A percentile compares a stretch with the other conserved stretches of the same genome.
Evolutionary conservation across 1,140 invertebrate species (phyloP).

Genomic region (Drosophila ironensis): DNA sequence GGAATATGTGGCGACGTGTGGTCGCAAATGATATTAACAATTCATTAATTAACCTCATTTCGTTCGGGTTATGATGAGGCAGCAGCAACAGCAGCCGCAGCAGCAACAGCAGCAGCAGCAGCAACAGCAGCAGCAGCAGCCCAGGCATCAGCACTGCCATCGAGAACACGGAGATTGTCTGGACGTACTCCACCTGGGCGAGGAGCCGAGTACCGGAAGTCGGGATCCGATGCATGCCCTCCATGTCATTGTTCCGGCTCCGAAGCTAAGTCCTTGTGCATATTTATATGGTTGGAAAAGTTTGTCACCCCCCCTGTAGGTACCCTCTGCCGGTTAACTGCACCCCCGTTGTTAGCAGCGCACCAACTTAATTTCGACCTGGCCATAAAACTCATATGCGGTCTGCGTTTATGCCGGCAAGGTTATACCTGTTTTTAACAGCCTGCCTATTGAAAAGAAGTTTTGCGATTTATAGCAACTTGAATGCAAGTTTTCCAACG

Average conservation of each 20-base stretch:
- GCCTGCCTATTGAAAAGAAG: too few species aligned
- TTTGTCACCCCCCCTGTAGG: slow-evolving; percentile 7
- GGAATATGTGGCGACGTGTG: slow-evolving; percentile 73
- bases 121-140: too few species aligned
- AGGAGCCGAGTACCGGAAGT: slow-evolving; percentile 7
- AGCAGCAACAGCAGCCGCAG: too few species aligned
- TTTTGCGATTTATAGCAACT: too few species aligned
- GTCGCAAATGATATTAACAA: slow-evolving; percentile 79
- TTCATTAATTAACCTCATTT: slow-evolving; percentile 80
- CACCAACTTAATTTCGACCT: slow-evolving; percentile 61
- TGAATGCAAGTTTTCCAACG: too few species aligned
- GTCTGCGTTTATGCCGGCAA: not conserved
- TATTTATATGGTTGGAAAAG: slow-evolving; percentile 66
- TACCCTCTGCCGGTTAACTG: not conserved
- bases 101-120: too few species aligned
- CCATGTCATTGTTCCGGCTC: slow-evolving; percentile 64
- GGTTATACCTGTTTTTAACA: not conserved
- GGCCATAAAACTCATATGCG: slow-evolving; percentile 40
- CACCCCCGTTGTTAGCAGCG: slow-evolving; percentile 18
- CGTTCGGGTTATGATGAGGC: slow-evolving; percentile 65
- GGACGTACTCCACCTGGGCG: slow-evolving; percentile 31
- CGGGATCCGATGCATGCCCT: slow-evolving; percentile 1
- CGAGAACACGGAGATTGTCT: slow-evolving; percentile 4
- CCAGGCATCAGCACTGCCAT: slow-evolving; percentile 1
- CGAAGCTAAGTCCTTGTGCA: slow-evolving; percentile 65